Base-by-base conservation (phyloP, 2,113 vertebrate species). In the Cololabis saira region DNA sequence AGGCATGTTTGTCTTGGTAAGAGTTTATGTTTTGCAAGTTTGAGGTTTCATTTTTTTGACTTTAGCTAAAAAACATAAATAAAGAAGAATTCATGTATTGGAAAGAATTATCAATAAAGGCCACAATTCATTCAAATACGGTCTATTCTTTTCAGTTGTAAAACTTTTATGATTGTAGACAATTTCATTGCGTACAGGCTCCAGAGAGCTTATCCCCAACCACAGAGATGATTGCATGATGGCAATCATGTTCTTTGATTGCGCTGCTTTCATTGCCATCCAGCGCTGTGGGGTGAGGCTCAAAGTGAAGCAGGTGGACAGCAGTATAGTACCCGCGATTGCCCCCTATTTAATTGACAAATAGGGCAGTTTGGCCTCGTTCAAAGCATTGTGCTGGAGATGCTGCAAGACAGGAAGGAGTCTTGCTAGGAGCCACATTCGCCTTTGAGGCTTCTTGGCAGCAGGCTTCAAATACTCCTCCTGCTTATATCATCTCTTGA, bases 321-420 rank as follows among this genome's bases (percentile, higher is more conserved):
- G 64, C 73, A 72, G 67, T 59, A 27, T 67, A 67, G 22, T 11
- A 49, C 56, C 77, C 40, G 67, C 75, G 75, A 80, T 75, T 59
- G 70, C n/a, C 1, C 50, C 41, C 52, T 52, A 44, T 76, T 78
- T 80, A 82, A 78, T 67, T 69, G 83, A 74, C 78, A 83, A 62
- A 60, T 56, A 42, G 71, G 37, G 45, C 59, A 60, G 68, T 37
- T 42, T 60, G 71, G 41, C 42, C 61, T 66, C 40, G 67, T 75
- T 44, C n/a, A 24, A 52, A 78, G 68, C 71, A 45, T 48, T 48
- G 77, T 56, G 56, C 47, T 52, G 40, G 24, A 71, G 76, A 68
- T 52, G 43, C 48, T 37, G 49, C 58, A 65, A 19, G 76, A 58
- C 42, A 74, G 60, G 61, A 59, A 48, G 48, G 52, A 44, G 15